A percentile compares a stretch with the other conserved stretches of the same genome.
Conservation (phyloP, 2,113 vertebrate species). For the Trochalopteron elliotii region DNA sequence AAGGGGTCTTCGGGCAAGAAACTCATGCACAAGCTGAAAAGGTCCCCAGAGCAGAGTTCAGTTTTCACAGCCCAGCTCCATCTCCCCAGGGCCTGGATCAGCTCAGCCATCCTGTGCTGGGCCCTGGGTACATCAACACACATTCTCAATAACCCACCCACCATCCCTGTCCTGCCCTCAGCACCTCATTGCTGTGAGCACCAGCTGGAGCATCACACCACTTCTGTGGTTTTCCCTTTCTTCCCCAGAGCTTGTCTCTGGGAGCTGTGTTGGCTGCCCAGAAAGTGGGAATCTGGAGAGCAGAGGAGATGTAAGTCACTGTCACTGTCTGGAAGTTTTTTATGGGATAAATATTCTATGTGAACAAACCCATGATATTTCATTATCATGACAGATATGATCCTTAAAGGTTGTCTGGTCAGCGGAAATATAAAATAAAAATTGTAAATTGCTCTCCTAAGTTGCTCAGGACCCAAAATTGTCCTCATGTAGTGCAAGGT, state of each 20-base stretch:
- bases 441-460: neutral
- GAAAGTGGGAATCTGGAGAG: neutral
- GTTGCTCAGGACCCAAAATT: neutral
- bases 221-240: neutral
- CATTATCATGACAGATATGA: neutral
- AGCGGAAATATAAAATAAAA: neutral
- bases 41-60: neutral
- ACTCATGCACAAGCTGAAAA: neutral
- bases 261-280: neutral
- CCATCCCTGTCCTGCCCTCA: neutral
- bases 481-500: neutral
- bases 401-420: neutral
- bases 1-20: neutral
- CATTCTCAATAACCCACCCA: neutral
- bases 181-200: neutral
- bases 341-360: neutral
- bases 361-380: neutral
- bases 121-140: neutral
- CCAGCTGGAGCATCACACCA: neutral
- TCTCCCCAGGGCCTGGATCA: neutral
- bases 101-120: neutral
- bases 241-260: neutral
- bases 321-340: neutral
- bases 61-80: neutral
- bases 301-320: neutral